Percentiles rank a stretch among this genome's conserved stretches.
These are phyloP conservation scores for Nannoperca australis DNA, from an alignment of 2,797 vertebrate species.

Conservation along the genomic window DNA sequence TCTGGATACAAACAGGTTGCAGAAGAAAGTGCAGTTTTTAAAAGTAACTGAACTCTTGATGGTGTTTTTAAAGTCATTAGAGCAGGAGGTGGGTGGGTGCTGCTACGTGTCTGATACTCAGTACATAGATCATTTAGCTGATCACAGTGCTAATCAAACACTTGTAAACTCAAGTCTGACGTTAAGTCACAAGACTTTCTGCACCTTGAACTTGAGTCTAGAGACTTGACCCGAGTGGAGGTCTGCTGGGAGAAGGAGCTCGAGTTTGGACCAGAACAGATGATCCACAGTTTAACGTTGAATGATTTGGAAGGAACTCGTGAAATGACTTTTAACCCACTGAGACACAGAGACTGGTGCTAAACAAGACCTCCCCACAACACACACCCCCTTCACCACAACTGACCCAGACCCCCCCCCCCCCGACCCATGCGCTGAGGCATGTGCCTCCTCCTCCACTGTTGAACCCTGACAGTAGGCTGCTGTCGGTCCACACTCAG, in stretches of 20 bases:
- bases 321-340: background rate
- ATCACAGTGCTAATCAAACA: background rate
- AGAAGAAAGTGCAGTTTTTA: constrained; percentile 24
- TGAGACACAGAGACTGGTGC: background rate
- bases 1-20: constrained; percentile 22
- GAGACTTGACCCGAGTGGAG: no score
- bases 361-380: constrained; percentile 6
- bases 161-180: background rate
- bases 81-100: background rate
- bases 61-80: background rate
- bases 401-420: background rate
- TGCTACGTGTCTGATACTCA: background rate
- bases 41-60: background rate
- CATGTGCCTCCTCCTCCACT: constrained; percentile 34
- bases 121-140: background rate
- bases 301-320: background rate
- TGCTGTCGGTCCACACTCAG: constrained; percentile 65
- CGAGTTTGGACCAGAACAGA: background rate
- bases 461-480: constrained; percentile 46
- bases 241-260: no score
- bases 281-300: background rate
- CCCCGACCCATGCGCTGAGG: constrained; percentile 19
- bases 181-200: background rate
- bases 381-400: constrained; percentile 16
- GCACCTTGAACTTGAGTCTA: background rate